Base-by-base conservation (phyloP, 2,113 vertebrate genomes). In the Scalopus aquaticus region DNA sequence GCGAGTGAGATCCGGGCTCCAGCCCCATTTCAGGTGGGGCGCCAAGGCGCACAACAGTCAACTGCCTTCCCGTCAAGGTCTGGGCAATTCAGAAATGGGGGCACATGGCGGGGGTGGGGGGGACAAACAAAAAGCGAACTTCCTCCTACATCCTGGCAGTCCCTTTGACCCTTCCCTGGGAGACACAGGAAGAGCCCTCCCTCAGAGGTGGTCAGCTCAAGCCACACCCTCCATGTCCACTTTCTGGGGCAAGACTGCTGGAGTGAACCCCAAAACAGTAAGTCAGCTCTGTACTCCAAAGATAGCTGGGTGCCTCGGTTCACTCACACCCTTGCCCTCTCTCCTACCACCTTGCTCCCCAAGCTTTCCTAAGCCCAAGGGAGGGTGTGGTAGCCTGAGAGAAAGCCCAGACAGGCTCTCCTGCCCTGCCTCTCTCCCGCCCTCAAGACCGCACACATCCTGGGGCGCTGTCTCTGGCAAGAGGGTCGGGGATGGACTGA, bases 21-120 rank as follows among this genome's bases (percentile, higher is more conserved):
- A 28, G 77, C 4, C 39, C 92, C 3, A n/a, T 8, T 76, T 69
- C 72, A 94, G 49, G 35, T 16, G 5, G 24, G 58, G 26, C 54
- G 46, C 56, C 0, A 24, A 93, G 76, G 76, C 70, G 67, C 0
- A 0, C 19, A 54, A 44, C 46, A 37, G 28, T 5, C 24, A 35
- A 73, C 46, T 3, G 37, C 12, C 58, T 24, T 32, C 44, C 76
- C 19, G 16, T 20, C 28, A 16, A 20, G 11, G 30, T 11, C 69
- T 67, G 85, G 39, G 12, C 20, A 26, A 4, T 35, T 20, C 91
- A 0, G 28, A 60, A 42, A 60, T 17, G 32, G 10, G 46, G n/a
- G 60, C 51, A n/a, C 1, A 1, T 0, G 0, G 26, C 8, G 28
- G 28, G 12, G 28, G 39, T 9, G 60, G 17, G 54, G 54, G 54